Conservation (phyloP, 2,888 invertebrate genomes). For the Notodonta ziczac region DNA sequence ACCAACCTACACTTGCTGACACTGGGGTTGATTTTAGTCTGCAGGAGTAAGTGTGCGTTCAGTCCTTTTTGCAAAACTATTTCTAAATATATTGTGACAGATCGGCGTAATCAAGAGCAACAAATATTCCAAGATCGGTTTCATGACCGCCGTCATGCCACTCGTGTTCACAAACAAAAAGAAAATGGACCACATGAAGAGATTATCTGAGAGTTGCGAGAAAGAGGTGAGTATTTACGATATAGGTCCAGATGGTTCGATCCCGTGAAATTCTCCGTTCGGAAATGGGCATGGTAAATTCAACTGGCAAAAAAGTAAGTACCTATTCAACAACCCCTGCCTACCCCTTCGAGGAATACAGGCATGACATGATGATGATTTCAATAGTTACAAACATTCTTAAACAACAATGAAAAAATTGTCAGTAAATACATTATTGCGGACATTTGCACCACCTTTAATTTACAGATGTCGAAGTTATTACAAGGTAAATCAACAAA, state of each 20-base stretch:
- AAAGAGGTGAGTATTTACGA: slow-evolving; percentile 62
- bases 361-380: too few relatives aligned
- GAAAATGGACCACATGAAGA: slow-evolving; percentile 75
- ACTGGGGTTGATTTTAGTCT: too few relatives aligned
- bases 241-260: background rate
- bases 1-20: too few relatives aligned
- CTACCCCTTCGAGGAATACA: too few relatives aligned
- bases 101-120: slow-evolving; percentile 68
- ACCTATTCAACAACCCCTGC: too few relatives aligned
- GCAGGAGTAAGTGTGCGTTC: too few relatives aligned
- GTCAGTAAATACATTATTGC: background rate
- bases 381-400: too few relatives aligned
- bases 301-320: too few relatives aligned
- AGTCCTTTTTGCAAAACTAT: too few relatives aligned
- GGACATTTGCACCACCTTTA: background rate
- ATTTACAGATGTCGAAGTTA: background rate
- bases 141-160: slow-evolving; percentile 69
- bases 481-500: background rate
- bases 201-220: slow-evolving; percentile 74
- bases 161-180: slow-evolving; percentile 71
- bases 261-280: too few relatives aligned
- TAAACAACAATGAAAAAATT: too few relatives aligned
- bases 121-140: slow-evolving; percentile 72
- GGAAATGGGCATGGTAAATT: too few relatives aligned
- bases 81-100: slow-evolving; percentile 36